These are phyloP conservation scores for Epistrophe grossulariae DNA, from an alignment of 2,888 invertebrate genomes.

Conservation along the genomic window DNA sequence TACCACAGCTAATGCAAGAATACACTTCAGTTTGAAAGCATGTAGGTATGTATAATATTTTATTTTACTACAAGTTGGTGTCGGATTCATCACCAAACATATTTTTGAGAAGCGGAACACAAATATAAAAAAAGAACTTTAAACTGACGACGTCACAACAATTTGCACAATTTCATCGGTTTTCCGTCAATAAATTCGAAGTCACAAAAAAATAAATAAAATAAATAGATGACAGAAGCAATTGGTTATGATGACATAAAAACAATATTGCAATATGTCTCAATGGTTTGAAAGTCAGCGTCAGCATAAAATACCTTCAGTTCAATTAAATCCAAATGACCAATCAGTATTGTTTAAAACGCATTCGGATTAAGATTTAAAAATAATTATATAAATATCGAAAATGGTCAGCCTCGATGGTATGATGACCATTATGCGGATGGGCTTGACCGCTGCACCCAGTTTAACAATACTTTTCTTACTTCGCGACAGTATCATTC, in stretches of 20 bases:
- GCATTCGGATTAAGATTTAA: constrained; percentile 28
- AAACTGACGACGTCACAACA: constrained; percentile 31
- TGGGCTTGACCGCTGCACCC: constrained; percentile 87
- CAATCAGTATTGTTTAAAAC: constrained; percentile 39
- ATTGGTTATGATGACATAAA: constrained; percentile 21
- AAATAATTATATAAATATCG: neutral
- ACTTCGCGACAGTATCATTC: constrained; percentile 87
- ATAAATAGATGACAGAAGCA: constrained; percentile 18
- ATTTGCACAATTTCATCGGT: constrained; percentile 9
- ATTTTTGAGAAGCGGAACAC: neutral
- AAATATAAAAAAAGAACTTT: constrained; percentile 3
- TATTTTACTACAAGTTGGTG: neutral
- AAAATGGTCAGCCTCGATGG: constrained; percentile 78
- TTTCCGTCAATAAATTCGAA: neutral
- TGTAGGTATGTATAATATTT: no score
- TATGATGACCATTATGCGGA: constrained; percentile 87
- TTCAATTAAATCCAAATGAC: constrained; percentile 81
- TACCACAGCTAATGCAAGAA: no score
- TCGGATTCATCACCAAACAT: neutral
- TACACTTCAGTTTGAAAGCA: no score
- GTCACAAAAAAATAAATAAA: constrained; percentile 3
- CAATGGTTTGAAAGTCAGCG: neutral
- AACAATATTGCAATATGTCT: neutral
- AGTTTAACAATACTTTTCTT: constrained; percentile 87
- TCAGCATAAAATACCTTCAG: constrained; percentile 44